phyloP scores from a whole-genome alignment of 2,113 vertebrate genomes.

The Cavia aperea region DNA sequence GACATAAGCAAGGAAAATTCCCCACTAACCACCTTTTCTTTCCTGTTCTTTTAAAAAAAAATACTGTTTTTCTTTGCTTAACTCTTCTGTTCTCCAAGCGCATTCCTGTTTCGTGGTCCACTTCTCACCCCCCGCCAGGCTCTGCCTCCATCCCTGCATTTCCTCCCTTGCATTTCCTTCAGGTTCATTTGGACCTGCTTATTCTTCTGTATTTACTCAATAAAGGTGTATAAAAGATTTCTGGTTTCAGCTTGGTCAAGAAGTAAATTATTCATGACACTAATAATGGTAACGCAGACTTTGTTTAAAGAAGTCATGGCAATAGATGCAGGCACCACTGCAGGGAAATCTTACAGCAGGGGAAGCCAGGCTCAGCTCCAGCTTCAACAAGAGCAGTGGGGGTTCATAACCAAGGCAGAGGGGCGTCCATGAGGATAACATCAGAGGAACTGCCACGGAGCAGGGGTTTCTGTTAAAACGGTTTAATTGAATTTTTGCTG shows the following conservation, averaged over 20 bases:
- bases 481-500: background rate
- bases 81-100: background rate
- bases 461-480: background rate
- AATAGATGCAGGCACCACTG: background rate
- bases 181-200: background rate
- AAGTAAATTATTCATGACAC: too few relatives aligned
- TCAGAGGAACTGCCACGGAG: background rate
- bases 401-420: background rate
- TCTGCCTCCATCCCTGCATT: accelerated
- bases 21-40: background rate
- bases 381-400: background rate
- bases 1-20: background rate
- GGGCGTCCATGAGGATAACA: too few relatives aligned
- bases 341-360: background rate
- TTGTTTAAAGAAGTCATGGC: background rate
- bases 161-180: background rate
- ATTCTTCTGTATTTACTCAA: background rate
- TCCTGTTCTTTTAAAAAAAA: background rate
- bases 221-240: background rate
- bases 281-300: background rate
- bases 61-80: background rate
- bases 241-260: background rate
- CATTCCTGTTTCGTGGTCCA: background rate
- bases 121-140: background rate
- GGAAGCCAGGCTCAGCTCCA: background rate